Evolutionary conservation across 2,113 vertebrate species (phyloP).

Genomic region (Hemicordylus capensis): DNA sequence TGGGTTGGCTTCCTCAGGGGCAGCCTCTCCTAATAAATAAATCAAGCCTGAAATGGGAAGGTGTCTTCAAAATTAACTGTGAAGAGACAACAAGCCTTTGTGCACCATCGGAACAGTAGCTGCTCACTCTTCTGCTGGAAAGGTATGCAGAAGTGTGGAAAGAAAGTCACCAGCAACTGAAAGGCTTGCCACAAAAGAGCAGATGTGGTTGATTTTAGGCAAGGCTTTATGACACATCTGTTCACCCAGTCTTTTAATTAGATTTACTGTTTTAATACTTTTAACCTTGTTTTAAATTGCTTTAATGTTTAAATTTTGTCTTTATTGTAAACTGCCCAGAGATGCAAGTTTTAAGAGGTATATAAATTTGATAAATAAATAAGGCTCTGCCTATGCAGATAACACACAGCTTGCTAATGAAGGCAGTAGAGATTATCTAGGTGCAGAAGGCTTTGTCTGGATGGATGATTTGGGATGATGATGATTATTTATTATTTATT

Average conservation of each 20-base stretch:
- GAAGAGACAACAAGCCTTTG: background rate
- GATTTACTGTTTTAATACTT: too few species aligned
- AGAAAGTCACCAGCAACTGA: background rate
- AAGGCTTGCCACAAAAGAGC: background rate
- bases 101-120: background rate
- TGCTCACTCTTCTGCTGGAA: background rate
- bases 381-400: background rate
- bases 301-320: too few species aligned
- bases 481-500: too few species aligned
- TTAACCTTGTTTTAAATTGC: too few species aligned
- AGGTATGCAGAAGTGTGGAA: background rate
- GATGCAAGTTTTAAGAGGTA: too few species aligned
- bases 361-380: too few species aligned
- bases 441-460: background rate
- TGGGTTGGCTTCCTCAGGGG: conserved; percentile 5
- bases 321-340: too few species aligned
- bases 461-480: background rate
- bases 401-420: background rate
- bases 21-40: conserved; percentile 4
- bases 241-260: too few species aligned
- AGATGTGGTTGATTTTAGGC: background rate
- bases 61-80: background rate
- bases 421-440: background rate
- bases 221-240: too few species aligned
- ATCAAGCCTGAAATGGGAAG: conserved; percentile 1